A percentile compares a stretch with the other conserved stretches of the same genome.
These are phyloP conservation scores for Tetragonula clypearis DNA, from an alignment of 1,140 invertebrate species.

Conservation along the genomic window DNA sequence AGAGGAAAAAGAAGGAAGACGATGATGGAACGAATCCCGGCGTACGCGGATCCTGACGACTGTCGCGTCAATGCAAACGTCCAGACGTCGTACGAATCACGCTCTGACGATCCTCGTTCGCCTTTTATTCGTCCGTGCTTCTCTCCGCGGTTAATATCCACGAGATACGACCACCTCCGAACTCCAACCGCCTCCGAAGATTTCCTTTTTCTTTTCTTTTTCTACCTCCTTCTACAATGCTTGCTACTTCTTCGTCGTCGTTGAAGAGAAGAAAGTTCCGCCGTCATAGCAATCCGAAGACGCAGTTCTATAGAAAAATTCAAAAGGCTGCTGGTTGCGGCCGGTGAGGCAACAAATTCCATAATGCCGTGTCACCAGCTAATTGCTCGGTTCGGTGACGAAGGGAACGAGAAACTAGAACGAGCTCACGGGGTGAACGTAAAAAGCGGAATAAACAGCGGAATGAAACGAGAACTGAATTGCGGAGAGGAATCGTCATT, in stretches of 20 bases:
- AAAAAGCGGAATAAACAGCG: background rate
- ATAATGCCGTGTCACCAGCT: too few species aligned
- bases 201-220: background rate
- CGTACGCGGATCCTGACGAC: conserved; percentile 52
- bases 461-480: background rate
- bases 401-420: background rate
- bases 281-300: too few species aligned
- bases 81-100: conserved; percentile 35
- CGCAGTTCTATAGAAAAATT: too few species aligned
- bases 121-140: conserved; percentile 20
- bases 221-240: background rate
- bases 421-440: background rate
- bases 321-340: too few species aligned
- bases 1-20: conserved; percentile 36
- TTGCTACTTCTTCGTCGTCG: background rate
- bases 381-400: background rate
- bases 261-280: background rate
- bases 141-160: conserved; percentile 4
- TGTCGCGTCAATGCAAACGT: conserved; percentile 63
- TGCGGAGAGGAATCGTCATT: background rate
- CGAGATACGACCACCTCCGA: background rate
- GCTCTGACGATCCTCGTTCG: background rate
- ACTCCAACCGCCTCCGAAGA: background rate
- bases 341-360: too few species aligned
- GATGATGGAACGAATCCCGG: conserved; percentile 31